These are phyloP conservation scores for Caloenas nicobarica DNA, from an alignment of 2,113 vertebrate species.

Conservation along the genomic window DNA sequence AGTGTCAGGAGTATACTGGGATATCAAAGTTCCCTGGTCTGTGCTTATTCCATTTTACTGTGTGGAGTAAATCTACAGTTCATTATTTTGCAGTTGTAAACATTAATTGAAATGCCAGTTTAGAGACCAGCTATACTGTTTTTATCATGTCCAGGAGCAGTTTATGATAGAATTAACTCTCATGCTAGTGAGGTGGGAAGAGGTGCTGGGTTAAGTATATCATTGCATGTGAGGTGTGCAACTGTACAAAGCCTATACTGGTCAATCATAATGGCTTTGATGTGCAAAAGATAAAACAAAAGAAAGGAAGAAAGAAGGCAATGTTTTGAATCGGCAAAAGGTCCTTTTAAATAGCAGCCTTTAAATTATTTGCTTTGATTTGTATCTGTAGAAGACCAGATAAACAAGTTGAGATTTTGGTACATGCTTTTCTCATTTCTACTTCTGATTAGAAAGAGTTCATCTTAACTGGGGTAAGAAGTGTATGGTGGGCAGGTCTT, in stretches of 20 bases:
- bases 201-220: neutral
- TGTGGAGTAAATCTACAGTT: neutral
- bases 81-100: neutral
- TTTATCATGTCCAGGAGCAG: neutral
- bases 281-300: neutral
- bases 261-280: neutral
- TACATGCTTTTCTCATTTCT: neutral
- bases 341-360: neutral
- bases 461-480: neutral
- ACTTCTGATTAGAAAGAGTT: neutral
- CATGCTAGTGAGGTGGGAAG: neutral
- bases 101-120: neutral
- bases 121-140: neutral
- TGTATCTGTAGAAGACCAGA: neutral
- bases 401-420: neutral
- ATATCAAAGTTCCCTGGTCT: neutral
- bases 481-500: neutral
- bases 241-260: neutral
- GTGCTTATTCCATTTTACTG: neutral
- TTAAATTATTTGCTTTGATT: neutral
- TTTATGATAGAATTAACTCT: neutral
- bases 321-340: neutral
- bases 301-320: neutral
- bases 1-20: neutral
- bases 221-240: neutral